phyloP scores from a whole-genome alignment of 2,797 vertebrate genomes.

The Galaxias olidus region DNA sequence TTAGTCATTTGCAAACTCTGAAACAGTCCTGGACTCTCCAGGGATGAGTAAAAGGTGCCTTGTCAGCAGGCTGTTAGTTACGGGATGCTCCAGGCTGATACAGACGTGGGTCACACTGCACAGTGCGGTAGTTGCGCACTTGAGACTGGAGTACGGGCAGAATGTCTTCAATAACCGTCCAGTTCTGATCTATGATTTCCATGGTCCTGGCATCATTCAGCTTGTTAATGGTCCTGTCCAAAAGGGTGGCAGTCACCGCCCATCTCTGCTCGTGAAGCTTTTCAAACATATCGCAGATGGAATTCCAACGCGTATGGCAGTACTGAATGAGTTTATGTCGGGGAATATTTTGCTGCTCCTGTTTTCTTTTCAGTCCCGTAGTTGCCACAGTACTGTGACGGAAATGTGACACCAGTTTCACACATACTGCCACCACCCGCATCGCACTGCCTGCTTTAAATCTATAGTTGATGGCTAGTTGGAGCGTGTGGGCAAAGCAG shows the following conservation, averaged over 20 bases:
- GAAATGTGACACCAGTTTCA: background rate
- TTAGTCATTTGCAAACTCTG: background rate
- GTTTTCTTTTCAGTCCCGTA: too few species aligned
- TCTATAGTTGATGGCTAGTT: slow-evolving; percentile 1
- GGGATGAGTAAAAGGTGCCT: too few species aligned
- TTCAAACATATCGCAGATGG: slow-evolving; percentile 5
- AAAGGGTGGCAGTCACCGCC: background rate
- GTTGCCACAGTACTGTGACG: slow-evolving; percentile 5
- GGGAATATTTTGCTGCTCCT: too few species aligned
- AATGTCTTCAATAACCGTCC: slow-evolving; percentile 1
- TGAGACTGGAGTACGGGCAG: too few species aligned
- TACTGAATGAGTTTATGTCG: background rate
- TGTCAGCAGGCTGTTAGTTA: too few species aligned
- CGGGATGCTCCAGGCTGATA: too few species aligned
- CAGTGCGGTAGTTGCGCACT: too few species aligned
- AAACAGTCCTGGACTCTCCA: too few species aligned
- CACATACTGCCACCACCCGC: background rate
- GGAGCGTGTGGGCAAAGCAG: slow-evolving; percentile 1
- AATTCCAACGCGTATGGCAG: slow-evolving; percentile 6
- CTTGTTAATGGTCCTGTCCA: background rate
- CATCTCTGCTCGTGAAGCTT: too few species aligned
- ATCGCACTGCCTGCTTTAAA: background rate
- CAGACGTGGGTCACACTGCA: too few species aligned
- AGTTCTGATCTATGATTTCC: slow-evolving; percentile 8
- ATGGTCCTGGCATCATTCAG: background rate